Conservation (phyloP, 2,113 vertebrate genomes). For the Cyrtonyx montezumae region DNA sequence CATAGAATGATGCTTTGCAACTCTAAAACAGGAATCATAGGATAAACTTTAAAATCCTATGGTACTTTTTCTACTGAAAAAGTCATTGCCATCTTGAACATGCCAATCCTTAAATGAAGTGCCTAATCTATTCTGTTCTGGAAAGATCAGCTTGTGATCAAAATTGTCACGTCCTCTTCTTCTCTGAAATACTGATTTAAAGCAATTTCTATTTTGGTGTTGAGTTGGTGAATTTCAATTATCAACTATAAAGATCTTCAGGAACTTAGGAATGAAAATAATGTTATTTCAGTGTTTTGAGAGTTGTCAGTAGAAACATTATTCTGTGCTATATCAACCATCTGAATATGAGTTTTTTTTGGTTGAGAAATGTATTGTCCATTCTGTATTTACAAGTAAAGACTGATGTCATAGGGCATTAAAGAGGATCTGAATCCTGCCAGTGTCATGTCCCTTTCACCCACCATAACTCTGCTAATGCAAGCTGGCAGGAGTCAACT, state of each 20-base stretch:
- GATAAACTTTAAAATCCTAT: not conserved
- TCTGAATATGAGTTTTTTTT: not conserved
- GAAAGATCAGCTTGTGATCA: not conserved
- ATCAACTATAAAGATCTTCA: not conserved
- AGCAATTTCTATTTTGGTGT: not conserved
- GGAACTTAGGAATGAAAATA: not conserved
- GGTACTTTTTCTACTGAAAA: not conserved
- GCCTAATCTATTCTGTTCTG: not conserved
- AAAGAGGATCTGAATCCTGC: not conserved
- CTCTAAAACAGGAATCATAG: not conserved
- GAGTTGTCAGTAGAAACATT: not conserved
- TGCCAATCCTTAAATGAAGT: not conserved
- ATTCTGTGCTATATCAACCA: not conserved
- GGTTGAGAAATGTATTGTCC: not conserved
- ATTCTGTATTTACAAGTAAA: not conserved
- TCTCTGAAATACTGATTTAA: not conserved
- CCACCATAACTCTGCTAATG: not conserved
- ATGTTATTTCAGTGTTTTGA: not conserved
- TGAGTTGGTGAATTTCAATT: not conserved
- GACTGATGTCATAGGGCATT: not conserved
- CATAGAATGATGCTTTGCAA: not conserved
- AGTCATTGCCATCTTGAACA: not conserved
- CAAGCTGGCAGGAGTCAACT: not conserved
- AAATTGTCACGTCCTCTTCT: not conserved
- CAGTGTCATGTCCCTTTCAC: rapidly evolving